These are phyloP conservation scores for Scaptomyza montana DNA, from an alignment of 1,140 invertebrate species.

Conservation along the genomic window DNA sequence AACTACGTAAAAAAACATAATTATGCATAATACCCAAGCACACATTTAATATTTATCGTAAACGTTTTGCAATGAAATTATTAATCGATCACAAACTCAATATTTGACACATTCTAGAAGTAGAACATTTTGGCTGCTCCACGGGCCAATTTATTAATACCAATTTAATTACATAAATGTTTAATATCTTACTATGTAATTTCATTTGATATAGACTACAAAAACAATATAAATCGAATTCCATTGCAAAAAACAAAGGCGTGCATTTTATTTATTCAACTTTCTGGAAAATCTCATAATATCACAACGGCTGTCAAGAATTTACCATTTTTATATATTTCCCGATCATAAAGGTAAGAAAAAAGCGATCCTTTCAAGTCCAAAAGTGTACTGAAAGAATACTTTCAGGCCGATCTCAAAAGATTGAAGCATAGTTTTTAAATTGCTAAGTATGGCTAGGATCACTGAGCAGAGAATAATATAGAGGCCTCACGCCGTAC, in stretches of 20 bases:
- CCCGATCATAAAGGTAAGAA: neutral
- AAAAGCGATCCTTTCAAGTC: neutral
- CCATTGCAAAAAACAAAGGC: constrained; percentile 63
- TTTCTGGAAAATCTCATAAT: neutral
- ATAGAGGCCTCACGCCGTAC: no score
- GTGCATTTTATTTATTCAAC: constrained; percentile 12
- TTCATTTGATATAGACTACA: constrained; percentile 54
- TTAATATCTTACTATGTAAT: constrained; percentile 69
- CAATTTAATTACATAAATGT: constrained; percentile 24
- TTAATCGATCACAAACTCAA: constrained; percentile 55
- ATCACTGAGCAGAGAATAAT: no score
- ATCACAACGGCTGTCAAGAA: no score
- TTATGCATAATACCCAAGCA: constrained; percentile 18
- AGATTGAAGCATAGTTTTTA: neutral
- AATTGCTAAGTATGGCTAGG: neutral
- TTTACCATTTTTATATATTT: neutral
- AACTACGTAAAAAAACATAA: constrained; percentile 31
- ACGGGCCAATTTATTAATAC: constrained; percentile 1
- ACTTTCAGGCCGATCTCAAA: neutral
- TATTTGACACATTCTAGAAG: constrained; percentile 31
- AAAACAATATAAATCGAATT: constrained; percentile 77
- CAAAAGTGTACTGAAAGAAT: neutral
- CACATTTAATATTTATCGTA: constrained; percentile 65
- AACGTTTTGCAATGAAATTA: constrained; percentile 71
- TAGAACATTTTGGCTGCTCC: constrained; percentile 13